Base-by-base conservation (phyloP, 2,888 invertebrate species). In the Melolontha melolontha region DNA sequence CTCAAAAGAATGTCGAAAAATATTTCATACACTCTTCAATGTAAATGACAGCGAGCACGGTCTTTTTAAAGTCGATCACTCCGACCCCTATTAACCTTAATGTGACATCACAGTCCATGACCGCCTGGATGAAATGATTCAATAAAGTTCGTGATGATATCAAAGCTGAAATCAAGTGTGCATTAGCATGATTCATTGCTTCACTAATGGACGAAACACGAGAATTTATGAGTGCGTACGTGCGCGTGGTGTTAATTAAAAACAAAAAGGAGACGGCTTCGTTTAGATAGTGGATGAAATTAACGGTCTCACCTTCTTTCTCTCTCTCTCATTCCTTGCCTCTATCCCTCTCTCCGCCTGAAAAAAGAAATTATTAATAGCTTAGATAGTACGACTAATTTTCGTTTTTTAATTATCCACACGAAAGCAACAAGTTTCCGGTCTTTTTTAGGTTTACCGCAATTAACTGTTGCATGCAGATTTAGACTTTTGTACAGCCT, bases 111-210 rank as follows among this genome's bases (percentile, higher is more conserved):
- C 50, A 67, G 63, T 55, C 69, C 68, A 63, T 71, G 59, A 62
- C 62, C 62, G 59, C 34, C 51, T 55, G 68, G 66, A 68, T 55
- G 66, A 62, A 71, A 68, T 71, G 71, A 72, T 71, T 72, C 71
- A 72, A 72, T 72, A 70, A 71, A 64, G 67, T 67, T 67, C 27
- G 67, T 66, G 70, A 67, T 68, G 68, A 12, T 71, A 72, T 71
- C 68, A 66, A 70, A 68, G 68, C 66, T 69, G 59, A 64, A 70
- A 70, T 71, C 68, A 66, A 52, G 64, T 50, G 59, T 62, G 49
- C 47, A 62, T 62, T 71, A 70, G 68, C 68, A 68, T 68, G 68
- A 71, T 71, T 71, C 70, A 70, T 70, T 69, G 64, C 70, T 68
- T 68, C 69, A 70, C 67, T 71, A 71, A 69, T 62, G 59, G 59